Percentiles rank a stretch among this genome's conserved stretches.
Evolutionary conservation across 2,888 invertebrate genomes (phyloP).

Genomic region (Chrysolina americana): DNA sequence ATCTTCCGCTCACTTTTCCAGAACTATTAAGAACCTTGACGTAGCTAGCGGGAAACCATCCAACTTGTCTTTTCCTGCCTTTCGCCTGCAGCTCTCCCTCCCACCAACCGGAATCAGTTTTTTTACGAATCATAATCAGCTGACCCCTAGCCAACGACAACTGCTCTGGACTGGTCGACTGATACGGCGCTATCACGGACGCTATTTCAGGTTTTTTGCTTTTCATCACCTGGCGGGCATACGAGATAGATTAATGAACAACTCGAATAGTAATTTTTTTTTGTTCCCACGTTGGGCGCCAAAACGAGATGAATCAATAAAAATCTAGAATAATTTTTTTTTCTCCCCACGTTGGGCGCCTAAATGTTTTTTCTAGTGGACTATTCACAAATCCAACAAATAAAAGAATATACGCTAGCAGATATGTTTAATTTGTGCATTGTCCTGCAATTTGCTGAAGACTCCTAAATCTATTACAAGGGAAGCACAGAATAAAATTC

Average conservation of each 20-base stretch:
- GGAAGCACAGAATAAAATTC: too few relatives aligned
- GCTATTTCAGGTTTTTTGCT: slow-evolving; percentile 92
- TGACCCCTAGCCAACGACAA: slow-evolving; percentile 92
- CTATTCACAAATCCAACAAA: too few relatives aligned
- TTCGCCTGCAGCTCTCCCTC: slow-evolving; percentile 97
- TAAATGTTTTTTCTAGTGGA: too few relatives aligned
- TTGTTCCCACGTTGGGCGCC: background rate
- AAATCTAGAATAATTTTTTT: too few relatives aligned
- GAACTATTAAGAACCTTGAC: slow-evolving; percentile 86
- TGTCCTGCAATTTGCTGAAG: too few relatives aligned
- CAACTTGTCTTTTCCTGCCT: slow-evolving; percentile 92
- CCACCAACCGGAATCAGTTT: slow-evolving; percentile 99
- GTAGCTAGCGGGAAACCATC: slow-evolving; percentile 99
- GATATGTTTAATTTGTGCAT: too few relatives aligned
- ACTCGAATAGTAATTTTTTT: background rate
- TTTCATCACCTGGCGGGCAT: slow-evolving; percentile 72
- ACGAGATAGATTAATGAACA: background rate
- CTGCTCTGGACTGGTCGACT: slow-evolving; percentile 93
- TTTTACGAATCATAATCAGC: slow-evolving; percentile 95
- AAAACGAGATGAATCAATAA: too few relatives aligned
- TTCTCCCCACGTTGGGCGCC: too few relatives aligned
- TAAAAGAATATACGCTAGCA: too few relatives aligned
- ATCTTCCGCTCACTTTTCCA: slow-evolving; percentile 80
- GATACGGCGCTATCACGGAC: slow-evolving; percentile 93
- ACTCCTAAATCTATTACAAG: too few relatives aligned